phyloP scores from a whole-genome alignment of 2,797 vertebrate genomes.

The Enteromius argenteus region DNA sequence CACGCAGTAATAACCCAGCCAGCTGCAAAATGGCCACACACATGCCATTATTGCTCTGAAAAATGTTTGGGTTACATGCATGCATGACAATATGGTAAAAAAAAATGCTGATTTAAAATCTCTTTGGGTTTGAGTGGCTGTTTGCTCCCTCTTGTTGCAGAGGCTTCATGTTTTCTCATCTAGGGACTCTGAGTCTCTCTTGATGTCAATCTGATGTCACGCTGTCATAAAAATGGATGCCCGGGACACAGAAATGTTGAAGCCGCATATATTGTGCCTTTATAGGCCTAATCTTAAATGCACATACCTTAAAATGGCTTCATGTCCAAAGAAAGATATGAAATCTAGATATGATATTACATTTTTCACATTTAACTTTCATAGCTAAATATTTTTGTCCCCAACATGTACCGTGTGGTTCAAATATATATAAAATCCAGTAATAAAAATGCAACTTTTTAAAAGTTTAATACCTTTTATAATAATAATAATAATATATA shows the following conservation, averaged over 20 bases:
- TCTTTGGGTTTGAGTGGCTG: neutral
- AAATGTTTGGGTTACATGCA: neutral
- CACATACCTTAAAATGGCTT: neutral
- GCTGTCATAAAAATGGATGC: conserved; percentile 27
- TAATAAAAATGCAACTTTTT: neutral
- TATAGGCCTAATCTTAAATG: neutral
- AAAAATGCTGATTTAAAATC: conserved; percentile 5
- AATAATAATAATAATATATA: too few species aligned
- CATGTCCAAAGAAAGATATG: neutral
- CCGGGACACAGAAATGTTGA: neutral
- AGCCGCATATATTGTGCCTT: neutral
- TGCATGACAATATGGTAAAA: neutral
- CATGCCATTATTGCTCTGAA: neutral
- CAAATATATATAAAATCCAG: neutral
- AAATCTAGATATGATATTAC: neutral
- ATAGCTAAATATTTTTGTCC: neutral
- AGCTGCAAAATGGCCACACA: neutral
- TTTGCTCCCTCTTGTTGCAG: conserved; percentile 29
- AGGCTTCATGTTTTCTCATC: conserved; percentile 1
- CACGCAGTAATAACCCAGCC: neutral
- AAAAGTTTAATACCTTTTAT: neutral
- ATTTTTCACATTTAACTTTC: neutral
- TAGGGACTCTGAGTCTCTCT: conserved; percentile 17
- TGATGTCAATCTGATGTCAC: conserved; percentile 36
- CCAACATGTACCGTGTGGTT: neutral